Conservation (phyloP, 2,797 vertebrate genomes). For the Triplophysa yarkandensis region DNA sequence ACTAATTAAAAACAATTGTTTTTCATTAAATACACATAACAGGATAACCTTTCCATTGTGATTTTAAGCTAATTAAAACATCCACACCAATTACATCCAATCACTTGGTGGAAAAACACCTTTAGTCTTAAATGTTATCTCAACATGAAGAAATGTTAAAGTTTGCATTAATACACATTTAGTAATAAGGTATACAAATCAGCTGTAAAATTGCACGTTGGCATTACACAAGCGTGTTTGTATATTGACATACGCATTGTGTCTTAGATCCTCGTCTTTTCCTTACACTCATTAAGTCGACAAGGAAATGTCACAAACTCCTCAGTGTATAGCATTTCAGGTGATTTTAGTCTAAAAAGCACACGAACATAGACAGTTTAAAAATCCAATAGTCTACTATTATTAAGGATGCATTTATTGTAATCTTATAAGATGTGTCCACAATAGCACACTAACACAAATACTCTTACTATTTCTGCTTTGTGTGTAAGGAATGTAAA, state of each 20-base stretch:
- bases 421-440: not conserved
- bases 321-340: not conserved
- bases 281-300: not conserved
- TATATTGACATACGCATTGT: no score
- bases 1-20: no score
- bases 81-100: not conserved
- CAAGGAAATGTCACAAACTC: not conserved
- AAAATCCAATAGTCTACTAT: not conserved
- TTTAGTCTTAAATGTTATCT: conserved; percentile 27
- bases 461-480: not conserved
- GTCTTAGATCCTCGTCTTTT: not conserved
- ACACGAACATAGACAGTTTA: not conserved
- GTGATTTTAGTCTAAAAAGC: not conserved
- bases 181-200: conserved; percentile 5
- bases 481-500: not conserved
- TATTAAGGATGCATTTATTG: not conserved
- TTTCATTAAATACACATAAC: not conserved
- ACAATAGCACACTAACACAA: not conserved
- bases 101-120: not conserved
- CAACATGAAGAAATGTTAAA: conserved; percentile 16
- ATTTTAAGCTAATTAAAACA: conserved; percentile 20
- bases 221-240: not conserved
- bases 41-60: conserved; percentile 44
- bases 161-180: not conserved
- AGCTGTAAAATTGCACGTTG: no score